Evolutionary conservation across 2,797 vertebrate species (phyloP).

Genomic region (Pseudochaenichthys georgianus): DNA sequence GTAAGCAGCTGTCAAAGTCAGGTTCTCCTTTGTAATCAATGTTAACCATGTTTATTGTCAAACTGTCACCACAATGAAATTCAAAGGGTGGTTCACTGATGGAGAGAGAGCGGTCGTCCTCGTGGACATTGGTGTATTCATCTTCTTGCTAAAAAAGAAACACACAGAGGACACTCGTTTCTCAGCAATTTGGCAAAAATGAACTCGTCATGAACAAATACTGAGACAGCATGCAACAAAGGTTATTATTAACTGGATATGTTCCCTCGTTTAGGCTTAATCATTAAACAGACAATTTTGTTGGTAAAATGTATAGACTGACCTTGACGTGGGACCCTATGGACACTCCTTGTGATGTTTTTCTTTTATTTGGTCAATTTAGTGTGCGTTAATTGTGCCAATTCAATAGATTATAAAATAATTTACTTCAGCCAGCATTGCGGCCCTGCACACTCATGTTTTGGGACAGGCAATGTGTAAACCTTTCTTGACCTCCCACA

Average conservation of each 20-base stretch:
- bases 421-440: constrained; percentile 68
- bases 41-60: constrained; percentile 85
- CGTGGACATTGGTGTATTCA: constrained; percentile 85
- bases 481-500: constrained; percentile 84
- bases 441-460: constrained; percentile 75
- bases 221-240: constrained; percentile 52
- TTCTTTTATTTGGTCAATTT: constrained; percentile 59
- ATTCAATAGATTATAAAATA: constrained; percentile 73
- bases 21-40: constrained; percentile 85
- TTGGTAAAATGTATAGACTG: constrained; percentile 79
- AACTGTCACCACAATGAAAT: constrained; percentile 87
- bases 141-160: constrained; percentile 84
- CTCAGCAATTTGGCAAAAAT: constrained; percentile 14
- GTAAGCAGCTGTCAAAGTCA: constrained; percentile 84
- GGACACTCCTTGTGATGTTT: constrained; percentile 79
- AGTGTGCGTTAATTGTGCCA: constrained; percentile 64
- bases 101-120: constrained; percentile 89
- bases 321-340: constrained; percentile 84
- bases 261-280: constrained; percentile 46
- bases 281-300: constrained; percentile 42
- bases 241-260: constrained; percentile 25
- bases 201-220: constrained; percentile 24
- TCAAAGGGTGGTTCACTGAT: constrained; percentile 88
- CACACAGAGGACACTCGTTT: constrained; percentile 14
- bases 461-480: constrained; percentile 86